These are phyloP conservation scores for Oncopodura yosiiana DNA, from an alignment of 1,140 invertebrate genomes.

Conservation along the genomic window DNA sequence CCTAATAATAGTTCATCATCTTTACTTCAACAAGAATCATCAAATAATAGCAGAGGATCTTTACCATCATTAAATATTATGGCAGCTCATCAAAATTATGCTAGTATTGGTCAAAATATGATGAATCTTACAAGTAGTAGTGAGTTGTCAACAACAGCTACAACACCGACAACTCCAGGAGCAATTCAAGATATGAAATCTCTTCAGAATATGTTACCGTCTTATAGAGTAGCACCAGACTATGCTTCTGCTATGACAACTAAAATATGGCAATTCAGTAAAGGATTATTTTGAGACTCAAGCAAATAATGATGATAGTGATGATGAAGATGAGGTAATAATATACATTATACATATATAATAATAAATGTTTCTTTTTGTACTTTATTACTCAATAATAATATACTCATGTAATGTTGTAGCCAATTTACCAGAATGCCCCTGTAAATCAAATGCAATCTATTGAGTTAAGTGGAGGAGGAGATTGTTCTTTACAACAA, in stretches of 20 bases:
- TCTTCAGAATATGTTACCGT: conserved; percentile 63
- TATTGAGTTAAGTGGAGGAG: conserved; percentile 32
- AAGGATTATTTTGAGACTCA: background rate
- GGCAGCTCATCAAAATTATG: too few relatives aligned
- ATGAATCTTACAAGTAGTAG: too few relatives aligned
- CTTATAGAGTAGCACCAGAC: conserved; percentile 82
- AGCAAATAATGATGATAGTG: background rate
- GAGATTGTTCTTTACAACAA: too few relatives aligned
- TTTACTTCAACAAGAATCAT: too few relatives aligned
- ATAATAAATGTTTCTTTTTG: too few relatives aligned
- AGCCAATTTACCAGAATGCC: conserved; percentile 37
- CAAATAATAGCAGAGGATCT: too few relatives aligned
- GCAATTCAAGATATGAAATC: conserved; percentile 44
- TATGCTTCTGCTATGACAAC: conserved; percentile 84
- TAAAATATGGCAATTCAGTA: conserved; percentile 41
- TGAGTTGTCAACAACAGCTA: too few relatives aligned
- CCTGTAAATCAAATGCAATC: conserved; percentile 36
- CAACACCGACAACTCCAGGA: background rate
- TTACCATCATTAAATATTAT: too few relatives aligned
- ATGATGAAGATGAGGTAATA: background rate
- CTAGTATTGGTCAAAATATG: too few relatives aligned
- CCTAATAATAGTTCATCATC: too few relatives aligned
- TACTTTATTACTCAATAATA: too few relatives aligned
- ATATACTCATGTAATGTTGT: conserved; percentile 18
- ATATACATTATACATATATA: too few relatives aligned